Evolutionary conservation across 2,113 vertebrate genomes (phyloP), one percentile per base, ranked within the genome.

Genomic region (Sapajus apella): DNA sequence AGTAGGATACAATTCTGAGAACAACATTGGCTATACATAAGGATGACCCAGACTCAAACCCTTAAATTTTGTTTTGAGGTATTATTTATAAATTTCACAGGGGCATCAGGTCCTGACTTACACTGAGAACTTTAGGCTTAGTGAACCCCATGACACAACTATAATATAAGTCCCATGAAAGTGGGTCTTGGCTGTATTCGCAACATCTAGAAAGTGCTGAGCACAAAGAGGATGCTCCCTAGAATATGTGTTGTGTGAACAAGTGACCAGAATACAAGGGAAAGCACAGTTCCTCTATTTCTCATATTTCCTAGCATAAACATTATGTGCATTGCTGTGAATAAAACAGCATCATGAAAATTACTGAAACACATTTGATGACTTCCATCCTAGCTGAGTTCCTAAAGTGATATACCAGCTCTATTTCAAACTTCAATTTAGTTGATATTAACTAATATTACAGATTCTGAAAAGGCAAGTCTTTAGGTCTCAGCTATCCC

Each of bases 201-300:
- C 43, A 27, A 13, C 2, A 55, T 40, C 61, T 30, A 45, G 40
- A 37, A 79, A 17, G 5, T 32, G 32, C 56, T 64, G 8, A 55
- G n/a, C 32, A 45, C 25, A 66, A 0, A 68, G 43, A 0, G 79
- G 50, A 45, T 1, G 9, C 47, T 35, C 27, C 30, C 11, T 50
- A 81, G 32, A 58, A 35, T 18, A 58, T 0, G 14, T 68, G 83
- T 6, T n/a, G 7, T 43, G 9, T 72, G 76, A 94, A 66, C 20
- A 82, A n/a, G 55, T 21, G 37, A 73, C 21, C 5, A 47, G 17
- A 66, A 50, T 1, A 25, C 6, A 11, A 21, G 9, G 16, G n/a
- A 0, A 3, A 50, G 47, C 3, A 6, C 10, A 12, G 23, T 5
- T 35, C 6, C 30, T 5, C 4, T 6, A 8, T 12, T 87, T 45